A percentile compares a stretch with the other conserved stretches of the same genome.
Evolutionary conservation across 2,797 vertebrate genomes (phyloP).

Genomic region (Ctenopoma kingsleyae): DNA sequence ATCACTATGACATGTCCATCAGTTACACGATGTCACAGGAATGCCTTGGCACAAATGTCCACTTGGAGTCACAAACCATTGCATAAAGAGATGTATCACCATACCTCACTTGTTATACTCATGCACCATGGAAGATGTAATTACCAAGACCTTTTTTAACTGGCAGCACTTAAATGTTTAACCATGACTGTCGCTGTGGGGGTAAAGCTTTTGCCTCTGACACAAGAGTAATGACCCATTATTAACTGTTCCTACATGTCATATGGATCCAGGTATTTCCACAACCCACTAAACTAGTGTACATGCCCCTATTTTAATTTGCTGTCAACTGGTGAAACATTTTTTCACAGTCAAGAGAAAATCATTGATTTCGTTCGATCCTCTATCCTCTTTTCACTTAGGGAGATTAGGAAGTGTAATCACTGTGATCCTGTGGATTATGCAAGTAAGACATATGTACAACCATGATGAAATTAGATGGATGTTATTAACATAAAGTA

Average conservation of each 20-base stretch:
- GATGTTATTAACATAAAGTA: slow-evolving; percentile 16
- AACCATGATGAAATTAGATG: slow-evolving; percentile 36
- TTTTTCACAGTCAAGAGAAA: slow-evolving; percentile 36
- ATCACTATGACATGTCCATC: too few species aligned
- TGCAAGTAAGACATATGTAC: slow-evolving; percentile 49
- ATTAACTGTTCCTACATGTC: slow-evolving; percentile 6
- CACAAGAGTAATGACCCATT: slow-evolving; percentile 23
- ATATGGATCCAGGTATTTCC: slow-evolving; percentile 7
- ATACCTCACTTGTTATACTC: slow-evolving; percentile 10
- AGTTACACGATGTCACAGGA: too few species aligned
- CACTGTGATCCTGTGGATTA: slow-evolving; percentile 62
- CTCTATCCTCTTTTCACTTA: slow-evolving; percentile 50
- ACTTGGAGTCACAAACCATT: not conserved
- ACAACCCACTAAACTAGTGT: not conserved
- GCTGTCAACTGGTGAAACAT: slow-evolving; percentile 31
- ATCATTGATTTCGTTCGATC: slow-evolving; percentile 57
- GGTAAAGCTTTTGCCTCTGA: slow-evolving; percentile 9
- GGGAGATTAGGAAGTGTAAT: slow-evolving; percentile 67
- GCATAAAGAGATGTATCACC: not conserved
- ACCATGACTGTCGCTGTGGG: slow-evolving; percentile 1
- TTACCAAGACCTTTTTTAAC: slow-evolving; percentile 32
- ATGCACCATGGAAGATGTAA: slow-evolving; percentile 21
- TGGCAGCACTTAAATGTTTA: slow-evolving; percentile 21
- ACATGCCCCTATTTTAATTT: slow-evolving; percentile 16
- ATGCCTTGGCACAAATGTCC: too few species aligned